Percentiles rank a stretch among this genome's conserved stretches.
Conservation (phyloP, 2,113 vertebrate species). For the Tetrax tetrax region DNA sequence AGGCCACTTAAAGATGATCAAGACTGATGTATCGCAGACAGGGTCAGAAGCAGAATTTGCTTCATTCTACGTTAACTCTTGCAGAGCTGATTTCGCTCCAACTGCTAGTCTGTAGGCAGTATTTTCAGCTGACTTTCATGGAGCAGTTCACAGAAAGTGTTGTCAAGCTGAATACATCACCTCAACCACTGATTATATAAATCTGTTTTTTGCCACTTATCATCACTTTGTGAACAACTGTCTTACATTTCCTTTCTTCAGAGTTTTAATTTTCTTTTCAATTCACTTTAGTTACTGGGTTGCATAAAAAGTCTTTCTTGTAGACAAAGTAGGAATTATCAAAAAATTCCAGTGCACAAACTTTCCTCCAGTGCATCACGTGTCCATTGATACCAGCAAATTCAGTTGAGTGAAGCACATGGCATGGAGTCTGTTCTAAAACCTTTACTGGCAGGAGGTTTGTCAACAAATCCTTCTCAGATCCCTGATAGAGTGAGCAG, state of each 20-base stretch:
- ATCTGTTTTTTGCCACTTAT: background rate
- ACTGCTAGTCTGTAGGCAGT: background rate
- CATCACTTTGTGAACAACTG: background rate
- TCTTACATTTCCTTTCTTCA: background rate
- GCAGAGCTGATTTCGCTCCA: background rate
- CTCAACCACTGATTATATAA: background rate
- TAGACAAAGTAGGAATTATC: background rate
- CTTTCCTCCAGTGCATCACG: background rate
- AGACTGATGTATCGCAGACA: background rate
- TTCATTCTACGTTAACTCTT: constrained; percentile 23
- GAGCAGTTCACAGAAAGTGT: background rate
- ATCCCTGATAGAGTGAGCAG: background rate
- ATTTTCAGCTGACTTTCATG: background rate
- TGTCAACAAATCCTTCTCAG: background rate
- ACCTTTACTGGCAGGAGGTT: background rate
- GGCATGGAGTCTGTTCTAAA: background rate
- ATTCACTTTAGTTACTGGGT: background rate
- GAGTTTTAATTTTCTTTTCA: background rate
- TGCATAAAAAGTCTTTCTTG: background rate
- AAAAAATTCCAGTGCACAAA: background rate
- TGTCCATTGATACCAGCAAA: background rate
- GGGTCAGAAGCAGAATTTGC: constrained; percentile 36
- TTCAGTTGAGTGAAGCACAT: background rate
- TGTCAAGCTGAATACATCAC: background rate
- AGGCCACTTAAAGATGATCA: constrained; percentile 11